Evolutionary conservation across 1,140 invertebrate species (phyloP).

Genomic region (Paracyclopina nana): DNA sequence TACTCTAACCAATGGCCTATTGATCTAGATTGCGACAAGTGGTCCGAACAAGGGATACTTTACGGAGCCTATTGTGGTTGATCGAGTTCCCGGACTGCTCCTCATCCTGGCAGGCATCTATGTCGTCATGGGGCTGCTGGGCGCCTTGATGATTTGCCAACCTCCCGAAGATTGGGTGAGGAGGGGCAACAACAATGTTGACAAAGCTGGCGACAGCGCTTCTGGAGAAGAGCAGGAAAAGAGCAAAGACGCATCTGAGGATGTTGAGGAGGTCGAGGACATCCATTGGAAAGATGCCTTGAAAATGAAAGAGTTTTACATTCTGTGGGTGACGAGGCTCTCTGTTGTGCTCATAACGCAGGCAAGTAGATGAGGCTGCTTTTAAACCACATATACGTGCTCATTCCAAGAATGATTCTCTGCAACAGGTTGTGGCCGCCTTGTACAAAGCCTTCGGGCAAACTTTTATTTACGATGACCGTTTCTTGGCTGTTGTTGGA

Average conservation of each 20-base stretch:
- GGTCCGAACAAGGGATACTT: slow-evolving; percentile 17
- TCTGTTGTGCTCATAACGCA: slow-evolving; percentile 13
- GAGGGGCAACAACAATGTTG: neutral
- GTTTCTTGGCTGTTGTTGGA: slow-evolving; percentile 27
- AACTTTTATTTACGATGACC: slow-evolving; percentile 27
- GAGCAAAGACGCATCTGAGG: no score
- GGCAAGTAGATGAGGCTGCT: no score
- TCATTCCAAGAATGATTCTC: no score
- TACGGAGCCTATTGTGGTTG: slow-evolving; percentile 14
- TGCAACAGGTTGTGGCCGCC: slow-evolving; percentile 8
- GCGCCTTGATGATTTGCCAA: slow-evolving; percentile 11
- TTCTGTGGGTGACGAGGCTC: slow-evolving; percentile 25
- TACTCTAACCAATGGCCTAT: neutral
- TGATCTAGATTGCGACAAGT: neutral
- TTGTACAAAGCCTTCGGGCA: slow-evolving; percentile 25
- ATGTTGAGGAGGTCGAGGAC: neutral
- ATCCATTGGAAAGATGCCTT: slow-evolving; percentile 19
- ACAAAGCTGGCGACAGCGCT: no score
- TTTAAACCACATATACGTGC: no score
- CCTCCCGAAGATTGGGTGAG: slow-evolving; percentile 4
- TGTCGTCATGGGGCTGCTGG: slow-evolving; percentile 17
- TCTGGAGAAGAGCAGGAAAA: no score
- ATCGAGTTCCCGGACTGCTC: slow-evolving; percentile 18
- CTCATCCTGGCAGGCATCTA: slow-evolving; percentile 17
- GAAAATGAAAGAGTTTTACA: slow-evolving; percentile 24